Percentiles rank a stretch among this genome's conserved stretches.
Evolutionary conservation across 2,888 invertebrate species (phyloP).

Genomic region (Nephrotoma flavescens): DNA sequence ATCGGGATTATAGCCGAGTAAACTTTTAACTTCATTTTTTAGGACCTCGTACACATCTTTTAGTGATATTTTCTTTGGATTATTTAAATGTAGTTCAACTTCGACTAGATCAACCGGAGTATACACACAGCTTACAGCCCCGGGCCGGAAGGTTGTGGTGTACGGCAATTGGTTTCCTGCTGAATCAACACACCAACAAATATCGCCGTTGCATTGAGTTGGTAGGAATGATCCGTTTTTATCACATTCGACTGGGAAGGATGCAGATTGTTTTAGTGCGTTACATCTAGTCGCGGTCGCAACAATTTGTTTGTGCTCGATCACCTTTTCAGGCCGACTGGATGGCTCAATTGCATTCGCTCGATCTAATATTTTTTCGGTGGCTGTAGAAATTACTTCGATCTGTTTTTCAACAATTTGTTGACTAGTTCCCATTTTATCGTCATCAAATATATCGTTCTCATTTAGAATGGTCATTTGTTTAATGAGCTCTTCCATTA

Average conservation of each 20-base stretch:
- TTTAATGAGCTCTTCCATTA: conserved; percentile 54
- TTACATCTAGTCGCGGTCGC: conserved; percentile 32
- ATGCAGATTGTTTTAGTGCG: conserved; percentile 29
- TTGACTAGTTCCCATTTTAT: conserved; percentile 9
- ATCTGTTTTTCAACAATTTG: conserved; percentile 6
- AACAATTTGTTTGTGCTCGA: conserved; percentile 20
- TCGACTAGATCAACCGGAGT: conserved; percentile 63
- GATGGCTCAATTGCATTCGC: conserved; percentile 25
- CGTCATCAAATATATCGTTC: conserved; percentile 21
- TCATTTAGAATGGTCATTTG: conserved; percentile 45
- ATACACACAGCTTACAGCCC: conserved; percentile 40
- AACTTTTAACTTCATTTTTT: conserved; percentile 25
- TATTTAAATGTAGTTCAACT: conserved; percentile 57
- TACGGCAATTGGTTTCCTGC: conserved; percentile 55
- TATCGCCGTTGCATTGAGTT: conserved; percentile 51
- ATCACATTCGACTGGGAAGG: conserved; percentile 44
- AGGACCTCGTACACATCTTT: conserved; percentile 36
- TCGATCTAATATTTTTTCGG: conserved; percentile 24
- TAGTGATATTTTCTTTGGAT: conserved; percentile 35
- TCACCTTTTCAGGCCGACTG: conserved; percentile 22
- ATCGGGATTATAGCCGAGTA: conserved; percentile 35
- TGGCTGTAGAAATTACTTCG: conserved; percentile 22
- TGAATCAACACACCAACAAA: conserved; percentile 82
- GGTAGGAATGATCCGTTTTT: conserved; percentile 55
- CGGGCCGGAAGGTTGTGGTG: conserved; percentile 41